phyloP scores from a whole-genome alignment of 2,113 vertebrate genomes.

The Psittacula cyanocephala region DNA sequence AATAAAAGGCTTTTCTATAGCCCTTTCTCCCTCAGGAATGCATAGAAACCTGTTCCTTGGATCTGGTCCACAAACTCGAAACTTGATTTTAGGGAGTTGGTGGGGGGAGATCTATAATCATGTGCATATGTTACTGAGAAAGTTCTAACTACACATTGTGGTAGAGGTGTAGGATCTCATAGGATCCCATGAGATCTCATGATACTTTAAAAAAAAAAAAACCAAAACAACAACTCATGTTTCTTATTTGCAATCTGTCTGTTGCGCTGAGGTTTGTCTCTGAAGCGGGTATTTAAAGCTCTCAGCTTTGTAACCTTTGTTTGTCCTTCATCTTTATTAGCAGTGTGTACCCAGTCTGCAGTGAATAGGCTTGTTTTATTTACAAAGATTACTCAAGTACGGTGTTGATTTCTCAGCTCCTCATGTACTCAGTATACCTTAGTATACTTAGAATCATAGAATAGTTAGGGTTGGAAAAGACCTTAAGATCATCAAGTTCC shows the following conservation, averaged over 20 bases:
- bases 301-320: neutral
- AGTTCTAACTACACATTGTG: neutral
- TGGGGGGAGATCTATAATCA: neutral
- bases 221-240: neutral
- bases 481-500: neutral
- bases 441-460: neutral
- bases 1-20: slow-evolving; percentile 64
- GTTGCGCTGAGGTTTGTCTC: neutral
- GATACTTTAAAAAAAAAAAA: neutral
- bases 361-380: neutral
- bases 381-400: neutral
- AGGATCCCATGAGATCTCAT: neutral
- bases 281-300: neutral
- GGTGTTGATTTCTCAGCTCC: neutral
- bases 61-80: slow-evolving; percentile 31
- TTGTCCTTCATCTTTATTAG: neutral
- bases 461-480: neutral
- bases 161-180: neutral
- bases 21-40: slow-evolving; percentile 52
- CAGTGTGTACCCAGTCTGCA: neutral
- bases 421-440: neutral
- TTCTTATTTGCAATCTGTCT: neutral
- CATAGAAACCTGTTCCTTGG: slow-evolving; percentile 45
- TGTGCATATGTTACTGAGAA: neutral
- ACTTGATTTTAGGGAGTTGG: neutral